Evolutionary conservation across 2,888 invertebrate genomes (phyloP).

Genomic region (Lasioglossum oenotherae): DNA sequence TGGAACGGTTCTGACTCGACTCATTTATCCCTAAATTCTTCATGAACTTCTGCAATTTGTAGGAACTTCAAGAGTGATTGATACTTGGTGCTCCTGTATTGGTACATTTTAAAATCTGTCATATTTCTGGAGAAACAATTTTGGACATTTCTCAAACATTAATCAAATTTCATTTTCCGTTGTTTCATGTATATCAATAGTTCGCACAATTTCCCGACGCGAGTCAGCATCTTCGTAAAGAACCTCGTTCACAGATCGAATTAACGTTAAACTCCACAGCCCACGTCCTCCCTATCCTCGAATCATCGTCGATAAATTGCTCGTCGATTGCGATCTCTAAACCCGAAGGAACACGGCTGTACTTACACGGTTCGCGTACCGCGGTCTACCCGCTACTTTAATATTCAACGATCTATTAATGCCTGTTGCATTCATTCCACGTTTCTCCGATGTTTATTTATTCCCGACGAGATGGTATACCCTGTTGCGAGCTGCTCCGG

Average conservation of each 20-base stretch:
- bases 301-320: neutral
- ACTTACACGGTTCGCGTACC: neutral
- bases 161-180: no score
- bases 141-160: no score
- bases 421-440: neutral
- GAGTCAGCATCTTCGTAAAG: neutral
- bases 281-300: neutral
- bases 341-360: neutral
- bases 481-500: neutral
- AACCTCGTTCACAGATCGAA: neutral
- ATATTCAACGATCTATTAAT: constrained; percentile 7
- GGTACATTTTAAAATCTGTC: no score
- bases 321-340: neutral
- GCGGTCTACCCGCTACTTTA: neutral
- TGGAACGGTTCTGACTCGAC: neutral
- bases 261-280: neutral
- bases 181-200: neutral
- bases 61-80: no score
- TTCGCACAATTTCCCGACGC: neutral
- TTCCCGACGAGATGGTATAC: neutral
- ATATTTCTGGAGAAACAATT: no score
- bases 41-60: no score
- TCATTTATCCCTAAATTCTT: neutral
- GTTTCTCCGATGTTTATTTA: constrained; percentile 2
- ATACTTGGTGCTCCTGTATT: no score